phyloP scores from a whole-genome alignment of 1,140 invertebrate genomes.

The Drosophila sp. region DNA sequence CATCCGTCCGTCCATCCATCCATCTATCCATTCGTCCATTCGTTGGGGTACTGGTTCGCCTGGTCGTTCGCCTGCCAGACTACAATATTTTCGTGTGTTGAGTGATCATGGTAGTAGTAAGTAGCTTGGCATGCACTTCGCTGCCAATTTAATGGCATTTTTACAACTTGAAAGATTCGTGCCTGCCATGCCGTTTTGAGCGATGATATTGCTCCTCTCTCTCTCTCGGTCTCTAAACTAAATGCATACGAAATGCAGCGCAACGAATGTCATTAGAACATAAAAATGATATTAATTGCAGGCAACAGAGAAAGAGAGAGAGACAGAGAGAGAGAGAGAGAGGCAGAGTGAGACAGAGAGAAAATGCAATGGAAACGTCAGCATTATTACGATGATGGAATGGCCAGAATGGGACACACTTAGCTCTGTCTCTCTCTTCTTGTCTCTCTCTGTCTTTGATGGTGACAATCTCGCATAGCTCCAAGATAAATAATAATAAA shows the following conservation, averaged over 20 bases:
- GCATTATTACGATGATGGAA: conserved; percentile 63
- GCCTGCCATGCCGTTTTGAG: conserved; percentile 78
- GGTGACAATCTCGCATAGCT: conserved; percentile 56
- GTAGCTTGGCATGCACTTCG: conserved; percentile 68
- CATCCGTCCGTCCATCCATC: background rate
- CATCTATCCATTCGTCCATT: background rate
- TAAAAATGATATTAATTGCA: conserved; percentile 82
- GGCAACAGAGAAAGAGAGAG: conserved; percentile 34
- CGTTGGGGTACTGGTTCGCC: background rate
- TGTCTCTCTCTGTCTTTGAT: conserved; percentile 36
- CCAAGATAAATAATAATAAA: conserved; percentile 76
- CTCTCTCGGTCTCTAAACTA: conserved; percentile 18
- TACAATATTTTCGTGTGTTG: conserved; percentile 6
- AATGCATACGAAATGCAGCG: conserved; percentile 79
- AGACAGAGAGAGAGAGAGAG: conserved; percentile 16
- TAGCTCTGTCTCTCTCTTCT: background rate
- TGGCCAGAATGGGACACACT: conserved; percentile 22
- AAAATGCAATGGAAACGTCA: conserved; percentile 72
- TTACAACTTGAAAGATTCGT: conserved; percentile 82
- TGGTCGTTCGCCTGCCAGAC: background rate
- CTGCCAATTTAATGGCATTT: conserved; percentile 82
- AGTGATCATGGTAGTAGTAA: conserved; percentile 38
- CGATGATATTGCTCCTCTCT: conserved; percentile 55
- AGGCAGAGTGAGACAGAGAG: background rate
- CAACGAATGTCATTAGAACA: conserved; percentile 81